Percentiles rank a stretch among this genome's conserved stretches.
Conservation (phyloP, 2,888 invertebrate species). For the Chloroclystis v-ata region DNA sequence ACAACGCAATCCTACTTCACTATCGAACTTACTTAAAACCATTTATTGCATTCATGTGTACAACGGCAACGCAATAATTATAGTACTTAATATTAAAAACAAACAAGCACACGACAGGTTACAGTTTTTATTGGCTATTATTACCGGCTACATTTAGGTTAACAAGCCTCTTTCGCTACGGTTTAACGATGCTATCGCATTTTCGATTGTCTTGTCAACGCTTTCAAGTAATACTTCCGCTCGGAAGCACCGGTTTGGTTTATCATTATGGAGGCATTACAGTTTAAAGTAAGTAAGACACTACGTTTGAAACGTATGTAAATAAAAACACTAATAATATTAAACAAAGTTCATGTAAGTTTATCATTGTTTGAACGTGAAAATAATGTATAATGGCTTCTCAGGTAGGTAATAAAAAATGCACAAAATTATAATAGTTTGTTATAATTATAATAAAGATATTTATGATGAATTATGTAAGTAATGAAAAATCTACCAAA, state of each 20-base stretch:
- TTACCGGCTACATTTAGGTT: slow-evolving; percentile 32
- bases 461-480: too few relatives aligned
- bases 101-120: slow-evolving; percentile 45
- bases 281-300: too few relatives aligned
- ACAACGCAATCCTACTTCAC: slow-evolving; percentile 47
- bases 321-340: too few relatives aligned
- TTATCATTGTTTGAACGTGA: too few relatives aligned
- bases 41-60: slow-evolving; percentile 40
- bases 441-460: too few relatives aligned
- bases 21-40: slow-evolving; percentile 30
- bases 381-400: too few relatives aligned
- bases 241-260: slow-evolving; percentile 5
- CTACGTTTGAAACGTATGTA: too few relatives aligned
- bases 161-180: slow-evolving; percentile 34
- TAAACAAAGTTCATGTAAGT: too few relatives aligned
- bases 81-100: slow-evolving; percentile 26
- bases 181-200: slow-evolving; percentile 22
- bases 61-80: slow-evolving; percentile 48
- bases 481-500: too few relatives aligned
- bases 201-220: slow-evolving; percentile 23
- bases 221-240: slow-evolving; percentile 20
- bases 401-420: too few relatives aligned
- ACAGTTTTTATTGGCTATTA: slow-evolving; percentile 36
- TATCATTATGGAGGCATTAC: too few relatives aligned
- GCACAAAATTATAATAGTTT: too few relatives aligned